A percentile compares a stretch with the other conserved stretches of the same genome.
These are phyloP conservation scores for Melikaiella ostensackeni DNA, from an alignment of 2,888 invertebrate species.

Conservation along the genomic window DNA sequence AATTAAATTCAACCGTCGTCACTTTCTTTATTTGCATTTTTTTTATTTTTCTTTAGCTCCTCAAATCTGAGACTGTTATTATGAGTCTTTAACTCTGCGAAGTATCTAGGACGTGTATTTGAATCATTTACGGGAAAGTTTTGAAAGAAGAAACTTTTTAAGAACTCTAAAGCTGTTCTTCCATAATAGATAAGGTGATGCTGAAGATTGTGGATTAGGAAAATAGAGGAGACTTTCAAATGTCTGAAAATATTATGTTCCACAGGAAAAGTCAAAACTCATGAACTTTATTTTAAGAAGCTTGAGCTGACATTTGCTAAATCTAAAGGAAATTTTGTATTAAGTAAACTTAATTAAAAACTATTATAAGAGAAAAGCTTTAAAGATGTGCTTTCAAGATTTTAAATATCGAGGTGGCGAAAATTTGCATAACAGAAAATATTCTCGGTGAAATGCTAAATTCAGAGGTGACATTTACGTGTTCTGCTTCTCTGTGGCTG, in stretches of 20 bases:
- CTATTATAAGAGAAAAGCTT: neutral
- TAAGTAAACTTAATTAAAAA: neutral
- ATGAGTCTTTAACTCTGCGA: neutral
- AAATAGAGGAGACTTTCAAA: neutral
- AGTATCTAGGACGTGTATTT: neutral
- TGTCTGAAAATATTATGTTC: neutral
- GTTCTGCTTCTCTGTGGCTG: neutral
- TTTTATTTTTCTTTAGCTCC: neutral
- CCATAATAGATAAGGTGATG: neutral
- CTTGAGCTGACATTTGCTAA: neutral
- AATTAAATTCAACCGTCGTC: too few relatives aligned
- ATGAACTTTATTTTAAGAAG: neutral
- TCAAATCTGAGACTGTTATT: neutral
- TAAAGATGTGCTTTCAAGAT: neutral
- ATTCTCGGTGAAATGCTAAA: constrained; percentile 29
- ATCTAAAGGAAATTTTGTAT: neutral
- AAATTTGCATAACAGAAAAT: constrained; percentile 30
- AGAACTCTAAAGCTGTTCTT: neutral
- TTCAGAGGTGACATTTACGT: constrained; percentile 24
- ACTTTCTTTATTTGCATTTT: too few relatives aligned
- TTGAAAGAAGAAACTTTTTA: neutral
- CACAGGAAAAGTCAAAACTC: neutral
- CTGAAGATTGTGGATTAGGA: neutral
- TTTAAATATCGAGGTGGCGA: neutral
- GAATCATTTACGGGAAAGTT: neutral